Base-by-base conservation (phyloP, 2,797 vertebrate species). In the Echeneis naucrates region DNA sequence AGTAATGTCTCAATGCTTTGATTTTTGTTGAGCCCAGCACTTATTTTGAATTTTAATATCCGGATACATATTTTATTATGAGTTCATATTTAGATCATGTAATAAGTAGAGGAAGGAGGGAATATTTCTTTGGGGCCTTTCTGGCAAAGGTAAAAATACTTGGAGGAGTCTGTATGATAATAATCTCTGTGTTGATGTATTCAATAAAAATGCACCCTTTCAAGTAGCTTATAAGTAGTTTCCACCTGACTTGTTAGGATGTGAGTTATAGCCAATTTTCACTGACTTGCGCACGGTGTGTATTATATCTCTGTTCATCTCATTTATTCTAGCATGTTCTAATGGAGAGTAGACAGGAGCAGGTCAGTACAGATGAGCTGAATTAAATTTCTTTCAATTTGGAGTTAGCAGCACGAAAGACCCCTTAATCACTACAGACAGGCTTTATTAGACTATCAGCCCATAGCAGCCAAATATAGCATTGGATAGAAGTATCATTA, bases 371-470 rank as follows among this genome's bases (percentile, higher is more conserved):
- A 78, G 57, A 61, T 48, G 52, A 72, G 66, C 63, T 32, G 57
- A 78, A 81, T 87, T 76, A 19, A 72, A n/a, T 77, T 82, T 45
- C 77, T 84, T 80, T 77, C 42, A 35, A 30, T 64, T 70, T 68
- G 62, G 48, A 72, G 80, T 77, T 72, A 83, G 59, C 58, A 65
- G 69, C 71, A 73, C 72, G 68, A 80, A 87, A 62, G 50, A 32
- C 23, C 37, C 59, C 63, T 78, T 79, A 77, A 85, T 86, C 67
- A 81, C 50, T 60, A 69, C 75, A 86, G 82, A 82, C 85, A 82
- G 67, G 37, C 73, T 81, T 81, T 78, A 85, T 89, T 81, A 84
- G 80, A 69, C 71, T 77, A 80, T 84, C 68, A 88, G 77, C 81
- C 79, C 77, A 71, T 61, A 81, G 81, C 77, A 75, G 80, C 62